phyloP scores from a whole-genome alignment of 1,140 invertebrate species.

The Cepaea nemoralis region DNA sequence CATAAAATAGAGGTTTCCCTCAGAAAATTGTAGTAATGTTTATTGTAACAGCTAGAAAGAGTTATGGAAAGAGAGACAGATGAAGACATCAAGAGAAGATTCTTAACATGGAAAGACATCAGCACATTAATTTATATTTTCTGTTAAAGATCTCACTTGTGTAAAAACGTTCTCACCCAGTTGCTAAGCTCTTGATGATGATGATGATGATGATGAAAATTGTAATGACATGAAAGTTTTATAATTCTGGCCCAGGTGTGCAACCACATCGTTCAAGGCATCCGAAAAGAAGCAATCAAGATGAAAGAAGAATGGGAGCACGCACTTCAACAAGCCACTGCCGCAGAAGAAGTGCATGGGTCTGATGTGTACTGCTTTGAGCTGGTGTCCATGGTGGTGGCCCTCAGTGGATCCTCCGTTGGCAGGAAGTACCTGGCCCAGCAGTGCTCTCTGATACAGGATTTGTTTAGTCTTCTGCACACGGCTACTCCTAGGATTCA shows the following conservation, averaged over 20 bases:
- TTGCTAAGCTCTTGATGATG: not conserved
- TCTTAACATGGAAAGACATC: too few species aligned
- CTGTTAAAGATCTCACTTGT: too few species aligned
- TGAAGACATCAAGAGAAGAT: too few species aligned
- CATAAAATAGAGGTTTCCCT: too few species aligned
- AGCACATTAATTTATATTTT: too few species aligned
- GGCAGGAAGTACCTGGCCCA: constrained; percentile 91
- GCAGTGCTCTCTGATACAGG: constrained; percentile 85
- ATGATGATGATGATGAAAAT: too few species aligned
- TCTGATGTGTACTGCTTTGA: constrained; percentile 96
- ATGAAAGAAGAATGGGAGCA: constrained; percentile 91
- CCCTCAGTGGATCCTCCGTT: constrained; percentile 91
- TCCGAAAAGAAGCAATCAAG: constrained; percentile 86
- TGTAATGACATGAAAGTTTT: too few species aligned
- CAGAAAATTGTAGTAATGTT: too few species aligned
- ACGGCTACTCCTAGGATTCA: constrained; percentile 94
- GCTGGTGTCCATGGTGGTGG: constrained; percentile 93
- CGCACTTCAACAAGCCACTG: constrained; percentile 39
- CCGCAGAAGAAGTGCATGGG: constrained; percentile 47
- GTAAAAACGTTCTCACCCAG: too few species aligned
- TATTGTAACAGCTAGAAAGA: too few species aligned
- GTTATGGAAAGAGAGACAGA: too few species aligned
- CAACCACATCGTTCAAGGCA: constrained; percentile 92
- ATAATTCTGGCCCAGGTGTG: constrained; percentile 79
- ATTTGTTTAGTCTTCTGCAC: constrained; percentile 89